Evolutionary conservation across 1,140 invertebrate species (phyloP).

Genomic region (Lepidostoma basale): DNA sequence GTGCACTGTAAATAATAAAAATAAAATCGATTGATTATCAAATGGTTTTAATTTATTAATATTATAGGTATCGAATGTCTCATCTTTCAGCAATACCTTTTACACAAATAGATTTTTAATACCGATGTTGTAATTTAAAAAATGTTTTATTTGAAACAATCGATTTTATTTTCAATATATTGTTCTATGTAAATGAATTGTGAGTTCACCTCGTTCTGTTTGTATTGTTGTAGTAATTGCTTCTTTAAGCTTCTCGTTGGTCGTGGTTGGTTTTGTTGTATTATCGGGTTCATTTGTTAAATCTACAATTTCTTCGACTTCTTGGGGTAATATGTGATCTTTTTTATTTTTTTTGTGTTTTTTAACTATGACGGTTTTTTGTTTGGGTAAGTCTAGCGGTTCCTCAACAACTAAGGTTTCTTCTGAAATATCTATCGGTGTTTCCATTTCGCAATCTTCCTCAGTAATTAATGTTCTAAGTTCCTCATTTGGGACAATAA

Average conservation of each 20-base stretch:
- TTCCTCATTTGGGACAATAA: constrained; percentile 47
- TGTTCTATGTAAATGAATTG: not conserved
- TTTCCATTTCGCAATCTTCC: constrained; percentile 49
- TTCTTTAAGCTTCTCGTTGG: not conserved
- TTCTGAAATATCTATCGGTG: constrained; percentile 34
- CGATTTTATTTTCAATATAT: too few species aligned
- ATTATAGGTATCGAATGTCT: too few species aligned
- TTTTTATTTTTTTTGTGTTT: constrained; percentile 49
- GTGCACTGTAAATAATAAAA: too few species aligned
- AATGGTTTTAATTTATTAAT: too few species aligned
- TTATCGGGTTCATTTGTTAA: not conserved
- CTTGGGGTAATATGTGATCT: constrained; percentile 56
- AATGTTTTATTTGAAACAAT: too few species aligned
- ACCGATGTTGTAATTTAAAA: too few species aligned
- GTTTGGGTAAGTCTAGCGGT: too few species aligned
- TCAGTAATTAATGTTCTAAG: constrained; percentile 43
- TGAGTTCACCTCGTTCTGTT: constrained; percentile 20
- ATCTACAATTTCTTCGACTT: constrained; percentile 48
- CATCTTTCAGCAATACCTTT: too few species aligned
- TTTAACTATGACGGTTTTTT: constrained; percentile 40
- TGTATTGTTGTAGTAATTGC: constrained; percentile 35
- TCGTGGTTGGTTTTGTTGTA: not conserved
- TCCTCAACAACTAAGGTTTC: constrained; percentile 23
- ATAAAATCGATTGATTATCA: too few species aligned
- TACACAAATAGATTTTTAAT: too few species aligned